A percentile compares a stretch with the other conserved stretches of the same genome.
Conservation (phyloP, 1,140 invertebrate genomes). For the Eriocheir sinensis region DNA sequence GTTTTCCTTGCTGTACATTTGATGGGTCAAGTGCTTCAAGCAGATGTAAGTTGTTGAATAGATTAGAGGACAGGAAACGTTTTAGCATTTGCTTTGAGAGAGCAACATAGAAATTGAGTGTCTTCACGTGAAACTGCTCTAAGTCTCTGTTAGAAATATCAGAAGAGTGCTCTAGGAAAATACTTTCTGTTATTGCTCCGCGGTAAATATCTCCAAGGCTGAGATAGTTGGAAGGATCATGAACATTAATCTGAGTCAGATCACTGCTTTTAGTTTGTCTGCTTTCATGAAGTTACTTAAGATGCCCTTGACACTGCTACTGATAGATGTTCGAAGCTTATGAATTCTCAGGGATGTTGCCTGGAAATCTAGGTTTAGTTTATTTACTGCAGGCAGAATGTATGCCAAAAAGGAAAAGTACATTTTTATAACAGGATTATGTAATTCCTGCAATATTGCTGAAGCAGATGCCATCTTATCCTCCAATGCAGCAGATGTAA, state of each 20-base stretch:
- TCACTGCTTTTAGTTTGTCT: conserved; percentile 45
- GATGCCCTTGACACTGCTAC: conserved; percentile 56
- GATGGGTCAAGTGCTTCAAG: too few relatives aligned
- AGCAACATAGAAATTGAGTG: conserved; percentile 65
- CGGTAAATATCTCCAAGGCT: conserved; percentile 60
- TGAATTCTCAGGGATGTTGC: conserved; percentile 58
- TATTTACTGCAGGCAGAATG: conserved; percentile 70
- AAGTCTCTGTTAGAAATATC: conserved; percentile 60
- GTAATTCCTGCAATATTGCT: conserved; percentile 56
- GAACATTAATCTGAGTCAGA: conserved; percentile 44
- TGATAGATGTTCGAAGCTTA: conserved; percentile 54
- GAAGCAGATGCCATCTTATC: conserved; percentile 66
- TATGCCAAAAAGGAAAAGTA: conserved; percentile 69
- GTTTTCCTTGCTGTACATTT: too few relatives aligned
- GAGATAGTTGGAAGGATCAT: conserved; percentile 63
- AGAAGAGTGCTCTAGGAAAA: conserved; percentile 58
- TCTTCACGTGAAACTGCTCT: conserved; percentile 61
- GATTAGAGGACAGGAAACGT: too few relatives aligned
- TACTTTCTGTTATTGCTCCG: conserved; percentile 67
- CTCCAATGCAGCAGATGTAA: conserved; percentile 64
- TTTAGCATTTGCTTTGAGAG: conserved; percentile 67
- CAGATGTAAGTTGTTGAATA: too few relatives aligned
- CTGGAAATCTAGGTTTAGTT: conserved; percentile 62
- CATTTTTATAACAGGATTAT: conserved; percentile 62
- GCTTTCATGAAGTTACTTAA: conserved; percentile 54